phyloP scores from a whole-genome alignment of 2,113 vertebrate genomes.

The Heterotis niloticus region DNA sequence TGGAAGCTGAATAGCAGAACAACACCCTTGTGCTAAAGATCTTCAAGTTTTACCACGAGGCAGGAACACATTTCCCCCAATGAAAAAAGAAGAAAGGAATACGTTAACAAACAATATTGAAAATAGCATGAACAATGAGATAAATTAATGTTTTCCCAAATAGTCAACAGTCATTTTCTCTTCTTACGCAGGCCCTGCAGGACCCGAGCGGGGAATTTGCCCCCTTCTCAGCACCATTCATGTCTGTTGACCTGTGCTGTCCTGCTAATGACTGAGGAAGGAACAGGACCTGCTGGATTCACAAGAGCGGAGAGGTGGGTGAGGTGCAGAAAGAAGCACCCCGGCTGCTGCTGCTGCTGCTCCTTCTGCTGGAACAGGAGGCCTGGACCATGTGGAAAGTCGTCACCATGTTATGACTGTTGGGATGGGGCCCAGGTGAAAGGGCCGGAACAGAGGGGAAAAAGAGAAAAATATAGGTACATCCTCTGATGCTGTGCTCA shows the following conservation, averaged over 20 bases:
- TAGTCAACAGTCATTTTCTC: slow-evolving; percentile 28
- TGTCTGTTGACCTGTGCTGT: background rate
- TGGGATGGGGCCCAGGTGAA: slow-evolving; percentile 28
- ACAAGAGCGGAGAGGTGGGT: background rate
- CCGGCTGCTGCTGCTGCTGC: slow-evolving; percentile 49
- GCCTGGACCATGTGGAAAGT: slow-evolving; percentile 69
- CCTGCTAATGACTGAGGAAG: background rate
- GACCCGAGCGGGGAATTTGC: background rate
- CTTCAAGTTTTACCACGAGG: slow-evolving; percentile 17
- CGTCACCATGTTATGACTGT: slow-evolving; percentile 72
- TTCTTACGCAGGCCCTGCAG: background rate
- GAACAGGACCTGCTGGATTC: background rate
- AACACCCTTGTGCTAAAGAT: background rate
- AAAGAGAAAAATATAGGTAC: background rate
- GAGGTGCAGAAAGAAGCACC: slow-evolving; percentile 33
- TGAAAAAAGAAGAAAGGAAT: slow-evolving; percentile 47
- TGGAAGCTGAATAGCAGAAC: too few relatives aligned
- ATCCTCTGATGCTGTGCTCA: background rate
- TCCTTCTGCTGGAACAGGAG: slow-evolving; percentile 53
- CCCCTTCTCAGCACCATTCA: background rate
- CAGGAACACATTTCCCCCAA: slow-evolving; percentile 21
- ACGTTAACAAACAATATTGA: background rate
- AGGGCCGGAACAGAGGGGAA: background rate
- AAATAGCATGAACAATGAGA: slow-evolving; percentile 34
- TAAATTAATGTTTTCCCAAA: background rate